Base-by-base conservation (phyloP, 2,113 vertebrate species). In the Cyphomyrus plagiostoma region DNA sequence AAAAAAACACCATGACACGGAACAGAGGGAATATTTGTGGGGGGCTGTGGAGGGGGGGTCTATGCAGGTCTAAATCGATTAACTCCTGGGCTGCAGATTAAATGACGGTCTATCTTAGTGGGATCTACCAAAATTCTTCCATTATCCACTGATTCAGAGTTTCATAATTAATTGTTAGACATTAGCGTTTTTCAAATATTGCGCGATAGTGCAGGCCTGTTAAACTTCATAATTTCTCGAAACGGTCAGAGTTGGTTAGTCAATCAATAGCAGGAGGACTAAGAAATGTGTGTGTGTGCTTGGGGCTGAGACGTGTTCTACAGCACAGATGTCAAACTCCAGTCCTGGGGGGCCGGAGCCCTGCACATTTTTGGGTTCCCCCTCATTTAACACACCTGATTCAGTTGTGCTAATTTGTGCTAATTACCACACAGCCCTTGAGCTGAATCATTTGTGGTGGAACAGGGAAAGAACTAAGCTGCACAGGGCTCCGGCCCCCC, bases 31-130 rank as follows among this genome's bases (percentile, higher is more conserved):
- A 13, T 83, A 53, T 89, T 86, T 58, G 80, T 11, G 86, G 82
- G 89, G 85, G 90, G 3, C 56, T 58, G 49, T 30, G 86, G 77
- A 87, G 85, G 90, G 4, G 4, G 88, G 86, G 90, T 92, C 88
- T 90, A 80, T 90, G 90, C 70, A 77, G 91, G 90, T 93, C 91
- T 90, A 92, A 93, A 86, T 87, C 86, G 90, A 93, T 93, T 92
- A 94, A 89, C 91, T 62, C 84, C 86, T 52, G 88, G 74, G 93
- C 92, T 91, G 89, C 90, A 91, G 91, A 94, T 91, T 95, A 89
- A 91, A 92, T 93, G 49, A 92, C 89, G 92, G 92, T 82, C 89
- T 93, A 93, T 93, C 91, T 77, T 0, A 13, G 91, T 90, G 90
- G 88, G 90, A 91, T 92, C 92, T 91, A 26, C 50, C 80, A 88